Evolutionary conservation across 2,888 invertebrate species (phyloP), one percentile per base, ranked within the genome.

Genomic region (Nezara viridula): DNA sequence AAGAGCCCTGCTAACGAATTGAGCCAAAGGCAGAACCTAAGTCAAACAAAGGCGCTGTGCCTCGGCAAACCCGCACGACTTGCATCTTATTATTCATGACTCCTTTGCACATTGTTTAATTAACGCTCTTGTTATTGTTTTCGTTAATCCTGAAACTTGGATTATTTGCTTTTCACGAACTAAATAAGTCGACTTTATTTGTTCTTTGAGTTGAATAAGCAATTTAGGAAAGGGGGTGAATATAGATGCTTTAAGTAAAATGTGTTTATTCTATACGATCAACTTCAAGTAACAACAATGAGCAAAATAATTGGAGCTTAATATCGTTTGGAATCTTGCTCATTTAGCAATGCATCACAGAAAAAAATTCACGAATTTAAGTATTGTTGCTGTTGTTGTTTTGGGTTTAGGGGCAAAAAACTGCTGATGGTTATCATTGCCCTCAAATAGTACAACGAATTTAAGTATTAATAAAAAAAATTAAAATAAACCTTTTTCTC

Each of bases 51-150:
- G 77, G 10, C 40, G 40, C 77, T 24, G 7, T 12, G 40, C 40
- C 24, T 40, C 37, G 77, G 77, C 77, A 77, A 77, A 40, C 40
- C 77, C 77, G 77, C 77, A 44, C 77, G 60, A 27, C 60, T 60
- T 60, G 27, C 60, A 60, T 60, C 60, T 60, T 27, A 60, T 60
- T 60, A 60, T 60, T 60, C 60, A 60, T 60, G 60, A 16, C 27
- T 5, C 27, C 60, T 60, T 60, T 60, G 27, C 60, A 16, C 27
- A 27, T 60, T 27, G 27, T 60, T 60, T 60, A 60, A 60, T 0
- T 5, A 19, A 44, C 44, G 44, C 44, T n/a, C 24, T 55, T 55
- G 55, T 55, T 55, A 55, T 55, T 55, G 55, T 55, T 55, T 55
- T 24, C 55, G 24, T 55, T 55, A 55, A 55, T 55, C 55, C 10